A percentile compares a stretch with the other conserved stretches of the same genome.
These are phyloP conservation scores for Deilephila porcellus DNA, from an alignment of 2,888 invertebrate genomes.

Conservation along the genomic window DNA sequence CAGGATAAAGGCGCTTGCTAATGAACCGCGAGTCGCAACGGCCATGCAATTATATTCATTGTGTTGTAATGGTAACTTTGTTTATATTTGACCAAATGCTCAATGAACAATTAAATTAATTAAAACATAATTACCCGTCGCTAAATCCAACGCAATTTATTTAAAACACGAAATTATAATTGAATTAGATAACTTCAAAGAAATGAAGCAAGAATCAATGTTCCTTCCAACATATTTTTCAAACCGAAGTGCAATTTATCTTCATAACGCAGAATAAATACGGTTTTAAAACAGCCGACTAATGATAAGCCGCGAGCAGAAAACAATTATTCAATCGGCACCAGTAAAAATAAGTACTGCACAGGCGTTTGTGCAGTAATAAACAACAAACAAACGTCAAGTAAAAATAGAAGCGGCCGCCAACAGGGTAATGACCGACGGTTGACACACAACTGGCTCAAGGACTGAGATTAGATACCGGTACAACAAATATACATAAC, in stretches of 20 bases:
- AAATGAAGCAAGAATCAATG: too few species aligned
- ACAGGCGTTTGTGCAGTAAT: conserved; percentile 56
- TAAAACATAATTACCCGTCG: not conserved
- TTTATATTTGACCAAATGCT: conserved; percentile 40
- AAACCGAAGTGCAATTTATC: not conserved
- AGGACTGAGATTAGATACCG: conserved; percentile 83
- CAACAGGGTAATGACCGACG: conserved; percentile 79
- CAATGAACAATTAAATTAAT: not conserved
- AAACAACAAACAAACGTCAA: conserved; percentile 76
- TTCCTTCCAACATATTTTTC: not conserved
- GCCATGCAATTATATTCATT: conserved; percentile 42
- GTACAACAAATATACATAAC: conserved; percentile 69
- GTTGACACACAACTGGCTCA: conserved; percentile 83
- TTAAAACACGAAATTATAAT: too few species aligned
- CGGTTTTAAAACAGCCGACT: conserved; percentile 8
- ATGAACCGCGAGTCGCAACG: conserved; percentile 43
- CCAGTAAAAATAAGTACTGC: conserved; percentile 56
- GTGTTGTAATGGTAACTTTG: conserved; percentile 42
- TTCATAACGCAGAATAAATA: conserved; percentile 8
- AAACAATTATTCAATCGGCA: conserved; percentile 66
- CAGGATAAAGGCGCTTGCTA: conserved; percentile 45
- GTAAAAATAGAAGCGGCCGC: conserved; percentile 77
- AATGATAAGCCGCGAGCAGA: conserved; percentile 32
- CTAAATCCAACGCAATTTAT: not conserved
- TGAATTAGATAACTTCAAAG: too few species aligned